Conservation (phyloP, 2,888 invertebrate species). For the Chrysolina haemoptera region DNA sequence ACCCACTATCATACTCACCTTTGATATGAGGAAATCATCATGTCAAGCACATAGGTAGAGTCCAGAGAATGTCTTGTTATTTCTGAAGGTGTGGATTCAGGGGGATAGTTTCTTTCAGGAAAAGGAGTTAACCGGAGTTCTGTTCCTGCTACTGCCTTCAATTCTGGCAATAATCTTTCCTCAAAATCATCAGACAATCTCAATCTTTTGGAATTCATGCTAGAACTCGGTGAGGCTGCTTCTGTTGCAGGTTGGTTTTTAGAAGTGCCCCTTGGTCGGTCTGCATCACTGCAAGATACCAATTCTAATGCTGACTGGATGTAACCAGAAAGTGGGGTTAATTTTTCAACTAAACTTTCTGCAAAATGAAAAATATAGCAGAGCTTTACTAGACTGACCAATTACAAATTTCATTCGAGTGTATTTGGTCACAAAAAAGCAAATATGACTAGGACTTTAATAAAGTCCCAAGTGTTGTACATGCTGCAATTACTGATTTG, state of each 20-base stretch:
- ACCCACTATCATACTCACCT: conserved; percentile 77
- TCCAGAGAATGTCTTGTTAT: conserved; percentile 91
- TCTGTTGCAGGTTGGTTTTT: conserved; percentile 55
- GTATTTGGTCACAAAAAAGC: neutral
- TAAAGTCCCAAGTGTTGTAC: too few relatives aligned
- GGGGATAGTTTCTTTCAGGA: conserved; percentile 84
- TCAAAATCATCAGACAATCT: conserved; percentile 75
- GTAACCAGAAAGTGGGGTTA: conserved; percentile 82
- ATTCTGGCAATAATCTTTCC: conserved; percentile 84
- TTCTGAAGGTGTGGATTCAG: conserved; percentile 84
- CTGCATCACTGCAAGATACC: conserved; percentile 79
- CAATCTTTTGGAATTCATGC: conserved; percentile 63
- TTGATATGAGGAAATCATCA: conserved; percentile 73
- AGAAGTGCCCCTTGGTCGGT: conserved; percentile 75
- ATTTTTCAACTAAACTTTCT: conserved; percentile 73
- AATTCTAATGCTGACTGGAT: conserved; percentile 88
- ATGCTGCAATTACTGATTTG: too few relatives aligned
- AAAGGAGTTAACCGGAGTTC: conserved; percentile 85
- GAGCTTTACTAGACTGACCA: too few relatives aligned
- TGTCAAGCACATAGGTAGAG: conserved; percentile 79
- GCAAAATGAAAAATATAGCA: conserved; percentile 52
- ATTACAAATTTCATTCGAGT: too few relatives aligned
- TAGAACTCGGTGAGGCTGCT: conserved; percentile 41
- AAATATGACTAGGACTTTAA: neutral
- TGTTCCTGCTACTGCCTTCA: conserved; percentile 86